Percentiles rank a stretch among this genome's conserved stretches.
These are phyloP conservation scores for Trichomycterus rosablanca DNA, from an alignment of 2,113 vertebrate species.

Conservation along the genomic window DNA sequence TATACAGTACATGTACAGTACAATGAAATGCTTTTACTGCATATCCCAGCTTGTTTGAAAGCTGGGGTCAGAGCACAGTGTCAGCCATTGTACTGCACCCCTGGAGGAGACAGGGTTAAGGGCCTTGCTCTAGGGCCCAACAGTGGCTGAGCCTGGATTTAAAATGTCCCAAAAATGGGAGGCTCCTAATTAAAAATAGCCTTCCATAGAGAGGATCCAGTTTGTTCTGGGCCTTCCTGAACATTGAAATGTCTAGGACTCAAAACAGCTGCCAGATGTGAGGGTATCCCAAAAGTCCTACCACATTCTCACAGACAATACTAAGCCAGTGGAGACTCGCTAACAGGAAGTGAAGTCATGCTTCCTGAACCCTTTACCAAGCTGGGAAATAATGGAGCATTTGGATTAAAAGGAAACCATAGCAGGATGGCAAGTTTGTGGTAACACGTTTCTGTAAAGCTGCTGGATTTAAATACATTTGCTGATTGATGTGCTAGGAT, in stretches of 20 bases:
- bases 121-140: too few species aligned
- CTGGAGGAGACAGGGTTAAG: too few species aligned
- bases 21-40: neutral
- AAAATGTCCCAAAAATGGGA: neutral
- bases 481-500: too few species aligned
- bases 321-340: constrained; percentile 70
- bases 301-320: constrained; percentile 77
- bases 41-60: too few species aligned
- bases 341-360: constrained; percentile 75
- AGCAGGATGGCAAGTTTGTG: too few species aligned
- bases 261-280: constrained; percentile 77
- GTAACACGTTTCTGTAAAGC: too few species aligned
- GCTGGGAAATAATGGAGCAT: constrained; percentile 44
- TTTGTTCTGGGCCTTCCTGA: constrained; percentile 26
- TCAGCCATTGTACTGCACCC: too few species aligned
- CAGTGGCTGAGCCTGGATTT: too few species aligned
- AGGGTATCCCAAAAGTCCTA: constrained; percentile 59
- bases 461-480: too few species aligned
- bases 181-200: neutral
- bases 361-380: constrained; percentile 63
- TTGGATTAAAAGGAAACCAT: neutral
- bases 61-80: too few species aligned
- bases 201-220: constrained; percentile 33
- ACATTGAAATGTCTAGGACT: constrained; percentile 31
- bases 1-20: too few species aligned